These are phyloP conservation scores for Nasua narica DNA, from an alignment of 2,797 vertebrate species.

Conservation along the genomic window DNA sequence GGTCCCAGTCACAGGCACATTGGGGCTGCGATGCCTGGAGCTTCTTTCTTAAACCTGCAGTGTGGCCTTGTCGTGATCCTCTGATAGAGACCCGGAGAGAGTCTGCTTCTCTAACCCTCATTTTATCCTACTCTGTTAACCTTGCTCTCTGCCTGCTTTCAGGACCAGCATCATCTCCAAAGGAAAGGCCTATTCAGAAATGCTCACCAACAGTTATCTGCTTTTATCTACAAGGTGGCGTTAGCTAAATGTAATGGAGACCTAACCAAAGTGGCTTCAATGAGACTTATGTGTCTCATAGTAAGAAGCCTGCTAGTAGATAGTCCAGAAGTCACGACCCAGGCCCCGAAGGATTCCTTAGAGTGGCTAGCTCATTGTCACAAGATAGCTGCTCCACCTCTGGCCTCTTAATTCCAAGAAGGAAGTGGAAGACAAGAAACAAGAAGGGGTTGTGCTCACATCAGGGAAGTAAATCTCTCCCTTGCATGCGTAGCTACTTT, in stretches of 20 bases:
- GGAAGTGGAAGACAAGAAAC: not conserved
- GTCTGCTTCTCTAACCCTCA: not conserved
- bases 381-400: not conserved
- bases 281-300: not conserved
- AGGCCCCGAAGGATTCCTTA: not conserved
- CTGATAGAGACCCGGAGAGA: not conserved
- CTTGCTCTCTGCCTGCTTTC: not conserved
- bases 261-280: not conserved
- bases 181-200: slow-evolving; percentile 8
- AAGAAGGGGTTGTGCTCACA: not conserved
- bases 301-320: not conserved
- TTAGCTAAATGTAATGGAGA: not conserved
- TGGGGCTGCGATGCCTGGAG: not conserved
- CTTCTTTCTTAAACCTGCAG: not conserved
- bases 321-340: not conserved
- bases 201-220: not conserved
- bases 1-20: not conserved
- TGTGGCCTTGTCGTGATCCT: not conserved
- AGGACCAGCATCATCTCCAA: not conserved
- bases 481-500: not conserved
- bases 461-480: not conserved
- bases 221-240: not conserved
- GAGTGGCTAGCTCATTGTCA: not conserved
- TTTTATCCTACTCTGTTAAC: not conserved
- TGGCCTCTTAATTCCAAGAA: not conserved